phyloP scores from a whole-genome alignment of 2,888 invertebrate species.

The Drosophila anomelani region DNA sequence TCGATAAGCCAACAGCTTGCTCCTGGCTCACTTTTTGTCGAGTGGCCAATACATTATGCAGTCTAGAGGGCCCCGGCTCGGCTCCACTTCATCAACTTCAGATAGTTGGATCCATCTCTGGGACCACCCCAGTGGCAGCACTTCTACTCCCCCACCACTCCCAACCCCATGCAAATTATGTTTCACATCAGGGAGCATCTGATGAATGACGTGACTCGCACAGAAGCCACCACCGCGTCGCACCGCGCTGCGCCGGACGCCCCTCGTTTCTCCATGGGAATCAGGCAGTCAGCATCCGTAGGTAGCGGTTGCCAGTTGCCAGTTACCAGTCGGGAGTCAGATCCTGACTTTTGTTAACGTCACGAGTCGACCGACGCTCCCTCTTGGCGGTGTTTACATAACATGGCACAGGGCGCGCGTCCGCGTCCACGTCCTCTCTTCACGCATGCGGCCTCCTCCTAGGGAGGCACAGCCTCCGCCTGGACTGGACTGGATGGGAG shows the following conservation, averaged over 20 bases:
- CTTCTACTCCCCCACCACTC: constrained; percentile 1
- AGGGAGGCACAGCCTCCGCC: constrained; percentile 54
- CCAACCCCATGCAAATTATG: constrained; percentile 53
- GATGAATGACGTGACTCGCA: constrained; percentile 71
- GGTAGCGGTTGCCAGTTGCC: constrained; percentile 29
- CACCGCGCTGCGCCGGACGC: constrained; percentile 29
- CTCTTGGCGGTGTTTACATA: constrained; percentile 64
- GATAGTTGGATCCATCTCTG: constrained; percentile 28
- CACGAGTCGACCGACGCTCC: constrained; percentile 15
- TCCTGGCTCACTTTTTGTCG: constrained; percentile 4
- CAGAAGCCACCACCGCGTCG: constrained; percentile 37
- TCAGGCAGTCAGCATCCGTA: constrained; percentile 62
- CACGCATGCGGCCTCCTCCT: constrained; percentile 48
- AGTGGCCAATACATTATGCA: constrained; percentile 47
- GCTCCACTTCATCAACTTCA: constrained; percentile 36
- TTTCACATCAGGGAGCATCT: constrained; percentile 70
- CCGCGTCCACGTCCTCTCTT: constrained; percentile 28
- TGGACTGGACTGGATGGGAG: constrained; percentile 7
- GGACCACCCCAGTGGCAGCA: constrained; percentile 5
- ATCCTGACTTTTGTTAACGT: constrained; percentile 41
- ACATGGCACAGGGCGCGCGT: constrained; percentile 48
- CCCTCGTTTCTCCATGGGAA: constrained; percentile 45
- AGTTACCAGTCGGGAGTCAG: constrained; percentile 29
- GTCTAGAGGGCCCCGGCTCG: constrained; percentile 34
- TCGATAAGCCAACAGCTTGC: not conserved